phyloP scores from a whole-genome alignment of 2,888 invertebrate species.

The Pteria penguin region DNA sequence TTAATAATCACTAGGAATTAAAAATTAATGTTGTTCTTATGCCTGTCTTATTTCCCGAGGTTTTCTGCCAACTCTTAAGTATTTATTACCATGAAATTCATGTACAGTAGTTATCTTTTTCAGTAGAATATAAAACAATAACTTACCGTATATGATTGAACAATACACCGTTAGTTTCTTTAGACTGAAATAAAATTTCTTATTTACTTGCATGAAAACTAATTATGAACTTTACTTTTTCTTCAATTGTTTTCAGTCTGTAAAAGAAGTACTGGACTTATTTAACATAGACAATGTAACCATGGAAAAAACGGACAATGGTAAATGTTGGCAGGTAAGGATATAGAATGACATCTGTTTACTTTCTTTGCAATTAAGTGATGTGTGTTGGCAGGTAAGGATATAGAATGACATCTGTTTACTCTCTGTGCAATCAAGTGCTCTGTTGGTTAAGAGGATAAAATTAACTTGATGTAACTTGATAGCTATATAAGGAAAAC shows the following conservation, averaged over 20 bases:
- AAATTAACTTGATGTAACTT: too few relatives aligned
- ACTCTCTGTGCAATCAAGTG: too few relatives aligned
- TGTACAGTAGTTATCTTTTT: too few relatives aligned
- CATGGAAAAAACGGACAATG: constrained; percentile 24
- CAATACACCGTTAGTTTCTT: background rate
- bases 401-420: too few relatives aligned
- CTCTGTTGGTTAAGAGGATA: too few relatives aligned
- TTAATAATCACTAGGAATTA: background rate
- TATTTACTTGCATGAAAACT: background rate
- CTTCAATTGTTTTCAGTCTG: background rate
- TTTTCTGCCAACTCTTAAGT: background rate
- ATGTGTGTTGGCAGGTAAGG: constrained; percentile 31
- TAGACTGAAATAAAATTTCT: background rate
- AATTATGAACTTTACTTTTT: background rate
- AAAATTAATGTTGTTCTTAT: background rate
- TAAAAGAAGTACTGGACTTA: constrained; percentile 7
- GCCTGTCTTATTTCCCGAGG: background rate
- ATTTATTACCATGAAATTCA: too few relatives aligned
- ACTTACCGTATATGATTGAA: background rate
- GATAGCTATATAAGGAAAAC: too few relatives aligned
- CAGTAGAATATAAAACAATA: too few relatives aligned
- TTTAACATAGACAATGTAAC: constrained; percentile 28
- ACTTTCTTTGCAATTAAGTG: too few relatives aligned
- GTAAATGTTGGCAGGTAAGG: constrained; percentile 32
- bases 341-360: too few relatives aligned